Conservation (phyloP, 2,797 vertebrate species). For the Acanthiza pusilla region DNA sequence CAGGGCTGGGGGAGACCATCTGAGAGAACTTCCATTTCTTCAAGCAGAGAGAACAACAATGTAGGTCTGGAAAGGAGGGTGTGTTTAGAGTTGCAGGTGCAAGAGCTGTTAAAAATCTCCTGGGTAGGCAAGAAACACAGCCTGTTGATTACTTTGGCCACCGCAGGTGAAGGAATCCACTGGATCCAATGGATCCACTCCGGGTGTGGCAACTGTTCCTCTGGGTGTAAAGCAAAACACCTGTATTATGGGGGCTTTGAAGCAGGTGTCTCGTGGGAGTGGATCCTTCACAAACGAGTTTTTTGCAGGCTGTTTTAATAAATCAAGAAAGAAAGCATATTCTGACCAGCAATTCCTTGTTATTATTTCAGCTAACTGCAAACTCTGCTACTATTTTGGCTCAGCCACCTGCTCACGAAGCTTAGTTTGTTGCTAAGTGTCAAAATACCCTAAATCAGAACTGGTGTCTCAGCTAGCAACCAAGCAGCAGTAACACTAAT, state of each 20-base stretch:
- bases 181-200: not conserved
- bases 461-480: conserved; percentile 60
- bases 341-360: conserved; percentile 61
- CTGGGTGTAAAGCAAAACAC: not conserved
- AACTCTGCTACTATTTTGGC: conserved; percentile 68
- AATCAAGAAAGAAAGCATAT: conserved; percentile 55
- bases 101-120: not conserved
- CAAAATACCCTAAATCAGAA: conserved; percentile 70
- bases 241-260: not conserved
- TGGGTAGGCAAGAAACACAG: not conserved
- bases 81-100: not conserved
- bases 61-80: not conserved
- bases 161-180: not conserved
- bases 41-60: not conserved
- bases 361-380: conserved; percentile 65
- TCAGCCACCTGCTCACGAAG: conserved; percentile 67
- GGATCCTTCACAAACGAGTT: not conserved
- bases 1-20: not conserved
- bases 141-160: not conserved
- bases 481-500: conserved; percentile 58
- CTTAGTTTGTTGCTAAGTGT: conserved; percentile 67
- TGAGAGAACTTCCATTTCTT: not conserved
- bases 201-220: not conserved
- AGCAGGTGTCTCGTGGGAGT: conserved; percentile 51
- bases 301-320: conserved; percentile 45